phyloP scores from a whole-genome alignment of 92 coral and sea anemone species.

The Umimayanthus chanpuru region DNA sequence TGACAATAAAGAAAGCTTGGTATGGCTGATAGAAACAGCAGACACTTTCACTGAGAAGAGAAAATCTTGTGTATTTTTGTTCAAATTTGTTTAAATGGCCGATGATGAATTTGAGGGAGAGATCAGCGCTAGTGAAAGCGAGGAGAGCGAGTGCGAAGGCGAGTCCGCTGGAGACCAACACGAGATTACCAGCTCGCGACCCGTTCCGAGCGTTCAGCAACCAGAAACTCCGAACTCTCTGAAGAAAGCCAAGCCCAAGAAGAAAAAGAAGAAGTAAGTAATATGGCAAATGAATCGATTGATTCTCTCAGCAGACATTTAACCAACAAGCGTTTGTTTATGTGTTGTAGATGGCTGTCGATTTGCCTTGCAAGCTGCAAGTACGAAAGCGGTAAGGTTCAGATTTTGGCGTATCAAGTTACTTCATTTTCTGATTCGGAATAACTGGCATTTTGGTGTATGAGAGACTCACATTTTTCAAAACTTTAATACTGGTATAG shows the following conservation, averaged over 20 bases:
- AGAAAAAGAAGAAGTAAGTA: conserved; percentile 86
- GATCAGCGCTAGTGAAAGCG: conserved; percentile 81
- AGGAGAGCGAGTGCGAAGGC: conserved; percentile 90
- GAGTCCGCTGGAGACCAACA: conserved; percentile 80
- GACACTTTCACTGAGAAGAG: neutral
- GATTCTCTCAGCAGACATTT: neutral
- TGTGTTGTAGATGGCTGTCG: conserved; percentile 80
- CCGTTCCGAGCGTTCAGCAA: conserved; percentile 50
- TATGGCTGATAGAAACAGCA: conserved; percentile 1
- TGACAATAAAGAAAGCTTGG: neutral
- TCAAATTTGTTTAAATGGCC: conserved; percentile 61
- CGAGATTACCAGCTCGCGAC: conserved; percentile 50
- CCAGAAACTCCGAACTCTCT: conserved; percentile 58
- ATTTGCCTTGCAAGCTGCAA: conserved; percentile 91
- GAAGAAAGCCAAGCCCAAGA: conserved; percentile 83
- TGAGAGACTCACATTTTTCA: neutral
- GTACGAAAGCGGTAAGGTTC: conserved; percentile 93
- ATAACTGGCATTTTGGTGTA: neutral
- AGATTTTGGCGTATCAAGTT: neutral
- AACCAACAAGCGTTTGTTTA: neutral
- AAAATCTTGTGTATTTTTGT: no score
- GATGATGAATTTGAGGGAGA: conserved; percentile 90
- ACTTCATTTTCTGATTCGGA: neutral
- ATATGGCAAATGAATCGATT: neutral
- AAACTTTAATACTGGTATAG: conserved; percentile 47